These are phyloP conservation scores for Sigmodon hispidus DNA, from an alignment of 2,113 vertebrate species.

Conservation along the genomic window DNA sequence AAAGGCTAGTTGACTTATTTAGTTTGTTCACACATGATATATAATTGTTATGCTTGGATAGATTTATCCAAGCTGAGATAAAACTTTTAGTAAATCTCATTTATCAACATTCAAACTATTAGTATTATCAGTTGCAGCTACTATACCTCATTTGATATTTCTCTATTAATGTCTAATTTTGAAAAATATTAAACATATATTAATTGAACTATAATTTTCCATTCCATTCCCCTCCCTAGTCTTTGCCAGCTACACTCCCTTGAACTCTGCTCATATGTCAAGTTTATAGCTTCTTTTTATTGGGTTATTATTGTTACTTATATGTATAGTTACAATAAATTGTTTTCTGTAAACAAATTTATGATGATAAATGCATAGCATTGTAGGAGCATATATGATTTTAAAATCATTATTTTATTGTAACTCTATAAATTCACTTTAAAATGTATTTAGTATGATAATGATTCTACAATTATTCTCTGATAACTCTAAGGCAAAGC, in stretches of 20 bases:
- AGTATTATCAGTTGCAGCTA: background rate
- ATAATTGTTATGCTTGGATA: background rate
- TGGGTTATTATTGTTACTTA: background rate
- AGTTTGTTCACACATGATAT: background rate
- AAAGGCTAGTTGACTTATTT: background rate
- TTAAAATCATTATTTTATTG: background rate
- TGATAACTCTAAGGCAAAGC: no score
- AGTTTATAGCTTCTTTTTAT: background rate
- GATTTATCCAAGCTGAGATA: background rate
- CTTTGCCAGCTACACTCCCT: background rate
- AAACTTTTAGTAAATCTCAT: background rate
- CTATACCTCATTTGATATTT: background rate
- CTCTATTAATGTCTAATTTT: background rate
- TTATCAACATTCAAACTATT: background rate
- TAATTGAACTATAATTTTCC: background rate
- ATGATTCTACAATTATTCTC: no score
- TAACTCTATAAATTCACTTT: no score
- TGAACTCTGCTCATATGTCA: background rate
- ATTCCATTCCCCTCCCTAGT: background rate
- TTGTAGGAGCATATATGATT: background rate
- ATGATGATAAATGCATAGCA: background rate
- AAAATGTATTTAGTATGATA: no score
- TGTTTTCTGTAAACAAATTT: background rate
- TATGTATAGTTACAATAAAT: background rate
- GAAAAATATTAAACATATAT: background rate